A percentile compares a stretch with the other conserved stretches of the same genome.
Conservation (phyloP, 1,140 invertebrate species). For the Calliphora vicina region DNA sequence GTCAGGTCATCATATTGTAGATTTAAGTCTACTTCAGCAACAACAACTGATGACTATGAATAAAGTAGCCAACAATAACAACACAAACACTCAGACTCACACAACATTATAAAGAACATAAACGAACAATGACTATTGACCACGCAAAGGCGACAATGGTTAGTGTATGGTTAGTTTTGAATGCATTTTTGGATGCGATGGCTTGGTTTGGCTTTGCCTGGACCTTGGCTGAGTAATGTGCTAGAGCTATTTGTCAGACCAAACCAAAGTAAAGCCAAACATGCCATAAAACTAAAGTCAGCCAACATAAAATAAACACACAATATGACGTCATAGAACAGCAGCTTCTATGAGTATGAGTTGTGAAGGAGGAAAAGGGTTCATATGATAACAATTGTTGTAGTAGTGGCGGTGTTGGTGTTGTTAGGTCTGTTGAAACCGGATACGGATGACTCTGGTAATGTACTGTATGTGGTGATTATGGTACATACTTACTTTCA, state of each 20-base stretch:
- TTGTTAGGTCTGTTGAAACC: background rate
- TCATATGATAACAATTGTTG: background rate
- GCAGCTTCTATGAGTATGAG: too few relatives aligned
- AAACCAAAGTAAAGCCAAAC: slow-evolving; percentile 15
- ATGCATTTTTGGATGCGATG: slow-evolving; percentile 18
- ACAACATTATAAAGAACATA: too few relatives aligned
- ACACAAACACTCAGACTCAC: background rate
- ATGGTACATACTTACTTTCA: background rate
- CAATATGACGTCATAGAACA: slow-evolving; percentile 9
- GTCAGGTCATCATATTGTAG: slow-evolving; percentile 4
- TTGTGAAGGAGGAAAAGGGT: background rate
- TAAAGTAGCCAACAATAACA: background rate
- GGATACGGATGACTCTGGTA: slow-evolving; percentile 15
- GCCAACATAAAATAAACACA: background rate
- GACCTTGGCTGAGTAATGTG: background rate
- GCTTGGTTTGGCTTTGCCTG: background rate
- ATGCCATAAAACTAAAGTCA: slow-evolving; percentile 26
- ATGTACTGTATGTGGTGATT: slow-evolving; percentile 20
- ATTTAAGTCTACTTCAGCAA: background rate
- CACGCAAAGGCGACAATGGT: slow-evolving; percentile 26
- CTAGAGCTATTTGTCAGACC: slow-evolving; percentile 20
- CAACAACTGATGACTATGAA: background rate
- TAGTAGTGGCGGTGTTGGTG: background rate
- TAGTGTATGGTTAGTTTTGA: slow-evolving; percentile 20
- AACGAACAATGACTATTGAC: slow-evolving; percentile 7